phyloP scores from a whole-genome alignment of 1,140 invertebrate genomes.

The Saccostrea echinata region DNA sequence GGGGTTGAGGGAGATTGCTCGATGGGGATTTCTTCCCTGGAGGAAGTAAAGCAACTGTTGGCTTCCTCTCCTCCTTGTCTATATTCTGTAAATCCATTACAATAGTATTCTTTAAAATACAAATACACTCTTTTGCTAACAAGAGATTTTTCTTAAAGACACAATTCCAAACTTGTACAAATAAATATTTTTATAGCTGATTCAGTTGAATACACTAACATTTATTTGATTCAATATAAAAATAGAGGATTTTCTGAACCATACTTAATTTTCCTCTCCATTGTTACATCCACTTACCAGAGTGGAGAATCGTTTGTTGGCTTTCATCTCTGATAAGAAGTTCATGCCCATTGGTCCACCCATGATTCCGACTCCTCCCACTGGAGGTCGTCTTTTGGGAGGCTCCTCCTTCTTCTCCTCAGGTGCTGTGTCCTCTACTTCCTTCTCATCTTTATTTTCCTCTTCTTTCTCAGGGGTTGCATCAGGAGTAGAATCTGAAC shows the following conservation, averaged over 20 bases:
- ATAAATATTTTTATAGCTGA: neutral
- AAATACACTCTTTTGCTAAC: neutral
- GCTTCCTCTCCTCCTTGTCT: conserved; percentile 14
- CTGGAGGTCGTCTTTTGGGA: conserved; percentile 18
- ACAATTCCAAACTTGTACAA: neutral
- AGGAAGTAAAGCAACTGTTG: conserved; percentile 8
- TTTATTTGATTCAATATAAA: neutral
- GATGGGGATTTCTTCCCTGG: neutral
- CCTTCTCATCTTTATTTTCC: conserved; percentile 10
- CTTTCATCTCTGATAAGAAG: conserved; percentile 7
- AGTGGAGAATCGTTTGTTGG: conserved; percentile 26
- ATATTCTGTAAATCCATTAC: neutral
- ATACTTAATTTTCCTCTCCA: neutral
- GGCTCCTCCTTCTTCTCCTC: conserved; percentile 29
- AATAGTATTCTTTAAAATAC: neutral
- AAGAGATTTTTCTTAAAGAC: neutral
- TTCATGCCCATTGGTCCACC: neutral
- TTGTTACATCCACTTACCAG: neutral
- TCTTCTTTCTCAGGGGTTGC: conserved; percentile 24
- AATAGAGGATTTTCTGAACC: neutral
- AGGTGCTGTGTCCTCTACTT: neutral
- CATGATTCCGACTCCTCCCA: conserved; percentile 40
- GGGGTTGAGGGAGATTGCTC: neutral
- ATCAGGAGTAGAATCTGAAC: neutral
- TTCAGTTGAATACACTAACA: neutral